These are phyloP conservation scores for Anthopleura sola DNA, from an alignment of 64 coral and sea anemone genomes.

Conservation along the genomic window DNA sequence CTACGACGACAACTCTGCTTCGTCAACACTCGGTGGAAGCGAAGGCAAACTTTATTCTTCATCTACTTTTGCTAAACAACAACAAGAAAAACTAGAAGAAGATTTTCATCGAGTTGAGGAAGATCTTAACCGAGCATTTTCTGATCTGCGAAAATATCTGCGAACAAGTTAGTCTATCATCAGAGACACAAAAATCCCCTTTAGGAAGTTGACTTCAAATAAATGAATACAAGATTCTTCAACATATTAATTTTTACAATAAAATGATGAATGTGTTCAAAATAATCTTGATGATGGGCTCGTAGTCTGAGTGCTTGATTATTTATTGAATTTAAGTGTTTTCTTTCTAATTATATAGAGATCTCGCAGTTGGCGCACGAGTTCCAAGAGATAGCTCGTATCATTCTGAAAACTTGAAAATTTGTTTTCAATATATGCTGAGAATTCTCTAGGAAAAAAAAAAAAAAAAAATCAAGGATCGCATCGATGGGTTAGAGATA, in stretches of 20 bases:
- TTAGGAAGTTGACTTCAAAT: too few relatives aligned
- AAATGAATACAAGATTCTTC: background rate
- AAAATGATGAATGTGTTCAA: background rate
- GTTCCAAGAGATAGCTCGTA: too few relatives aligned
- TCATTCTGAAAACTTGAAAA: too few relatives aligned
- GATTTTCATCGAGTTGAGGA: conserved; percentile 59
- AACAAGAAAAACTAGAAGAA: conserved; percentile 17
- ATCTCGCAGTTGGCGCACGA: background rate
- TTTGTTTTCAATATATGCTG: too few relatives aligned
- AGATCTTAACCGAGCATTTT: conserved; percentile 38
- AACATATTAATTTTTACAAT: background rate
- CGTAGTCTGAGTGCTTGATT: background rate
- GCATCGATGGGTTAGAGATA: too few relatives aligned
- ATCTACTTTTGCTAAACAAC: background rate
- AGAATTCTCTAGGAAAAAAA: too few relatives aligned
- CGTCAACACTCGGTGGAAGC: background rate
- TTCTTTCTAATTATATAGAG: background rate
- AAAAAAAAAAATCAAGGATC: too few relatives aligned
- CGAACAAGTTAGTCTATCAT: conserved; percentile 17
- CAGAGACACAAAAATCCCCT: too few relatives aligned
- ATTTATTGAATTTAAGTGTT: background rate
- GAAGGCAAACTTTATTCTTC: background rate
- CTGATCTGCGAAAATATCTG: conserved; percentile 51
- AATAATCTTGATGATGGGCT: too few relatives aligned
- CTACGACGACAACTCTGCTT: background rate